Evolutionary conservation across 1,140 invertebrate species (phyloP).

Genomic region (Pollicipes pollicipes): DNA sequence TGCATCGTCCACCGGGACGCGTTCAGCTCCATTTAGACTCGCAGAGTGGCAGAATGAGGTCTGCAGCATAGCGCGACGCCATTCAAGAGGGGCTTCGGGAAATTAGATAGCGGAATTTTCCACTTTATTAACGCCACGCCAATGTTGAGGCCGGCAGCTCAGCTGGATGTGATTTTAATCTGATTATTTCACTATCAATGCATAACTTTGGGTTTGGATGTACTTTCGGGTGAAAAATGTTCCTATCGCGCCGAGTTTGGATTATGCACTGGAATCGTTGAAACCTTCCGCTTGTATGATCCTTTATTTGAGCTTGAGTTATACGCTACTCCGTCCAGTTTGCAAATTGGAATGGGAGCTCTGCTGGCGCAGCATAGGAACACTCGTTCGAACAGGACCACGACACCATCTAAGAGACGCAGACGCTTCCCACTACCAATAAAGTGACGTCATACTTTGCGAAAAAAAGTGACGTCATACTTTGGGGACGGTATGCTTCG

Average conservation of each 20-base stretch:
- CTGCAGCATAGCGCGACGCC: background rate
- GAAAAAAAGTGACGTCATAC: too few species aligned
- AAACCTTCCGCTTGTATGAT: background rate
- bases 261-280: background rate
- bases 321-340: too few species aligned
- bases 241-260: background rate
- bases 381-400: too few species aligned
- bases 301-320: background rate
- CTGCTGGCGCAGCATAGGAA: too few species aligned
- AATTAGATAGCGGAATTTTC: background rate
- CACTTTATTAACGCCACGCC: background rate
- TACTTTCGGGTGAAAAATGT: background rate
- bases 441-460: too few species aligned
- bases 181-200: background rate
- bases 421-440: too few species aligned
- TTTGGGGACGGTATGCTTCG: too few species aligned
- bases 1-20: background rate
- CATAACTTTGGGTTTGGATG: background rate
- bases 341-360: too few species aligned
- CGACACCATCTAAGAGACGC: too few species aligned
- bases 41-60: background rate
- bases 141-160: background rate
- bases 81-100: background rate
- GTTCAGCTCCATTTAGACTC: background rate
- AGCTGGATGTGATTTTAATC: background rate